Base-by-base conservation (phyloP, 2,113 vertebrate species). In the Furnarius figulus region DNA sequence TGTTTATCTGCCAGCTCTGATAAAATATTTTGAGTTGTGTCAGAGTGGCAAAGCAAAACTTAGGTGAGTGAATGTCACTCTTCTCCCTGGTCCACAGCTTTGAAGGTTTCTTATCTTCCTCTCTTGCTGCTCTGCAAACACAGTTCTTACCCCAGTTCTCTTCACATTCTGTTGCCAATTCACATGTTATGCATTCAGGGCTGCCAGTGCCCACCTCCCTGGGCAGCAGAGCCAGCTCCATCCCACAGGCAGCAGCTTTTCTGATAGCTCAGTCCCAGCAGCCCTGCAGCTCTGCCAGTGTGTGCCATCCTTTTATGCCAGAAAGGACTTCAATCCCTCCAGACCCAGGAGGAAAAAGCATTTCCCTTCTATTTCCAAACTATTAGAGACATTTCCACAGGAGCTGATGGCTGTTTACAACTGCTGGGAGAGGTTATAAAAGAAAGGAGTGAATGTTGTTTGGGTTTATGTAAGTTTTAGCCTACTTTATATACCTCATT, bases 1-100 rank as follows among this genome's bases (percentile, higher is more conserved):
- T n/a, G 33, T 68, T 96, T 52, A 47, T 87, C 70, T 91, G 77
- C 56, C 85, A 75, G 56, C 70, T 61, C 77, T 89, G 63, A 72
- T 67, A 44, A 37, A 63, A 15, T 21, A 75, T 79, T 91, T 85
- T 63, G 53, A 83, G 80, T 37, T 74, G 74, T 33, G 3, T 62
- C 50, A 75, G 68, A 87, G 56, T 44, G 65, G 81, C 70, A 95
- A 75, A 91, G 81, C 85, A 91, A 55, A 91, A 78, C 87, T 87
- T 85, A 14, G 39, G 44, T 31, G 74, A 67, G 52, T 20, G 62
- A 85, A 50, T n/a, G 70, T 85, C 90, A 44, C 35, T 89, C 78
- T n/a, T 65, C 23, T 89, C 61, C 47, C 27, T 61, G 73, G 20
- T 42, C 71, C 52, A 6, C 81, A 91, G 93, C 81, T 68, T 87